Evolutionary conservation across 2,113 vertebrate species (phyloP), one percentile per base, ranked within the genome.

Genomic region (Catagonus wagneri): DNA sequence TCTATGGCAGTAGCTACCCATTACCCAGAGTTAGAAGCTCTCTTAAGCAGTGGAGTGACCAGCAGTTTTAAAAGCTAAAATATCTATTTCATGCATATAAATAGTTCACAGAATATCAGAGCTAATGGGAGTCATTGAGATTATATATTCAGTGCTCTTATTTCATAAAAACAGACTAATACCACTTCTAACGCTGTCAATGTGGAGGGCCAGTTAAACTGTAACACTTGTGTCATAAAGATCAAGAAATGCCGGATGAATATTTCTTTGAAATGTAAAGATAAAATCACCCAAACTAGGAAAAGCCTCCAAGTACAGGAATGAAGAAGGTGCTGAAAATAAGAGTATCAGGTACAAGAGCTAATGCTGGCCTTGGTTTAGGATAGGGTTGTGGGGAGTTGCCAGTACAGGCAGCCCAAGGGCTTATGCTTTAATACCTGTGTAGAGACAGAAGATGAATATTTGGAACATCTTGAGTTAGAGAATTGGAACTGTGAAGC

Each of bases 401-500:
- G 7, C n/a, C 50, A 34, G 17, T 27, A 19, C 36, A 83, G 72
- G 78, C 27, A 83, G 86, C 25, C 6, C 19, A 39, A 11, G 16
- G 25, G 22, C 10, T 81, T 85, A 44, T 68, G 76, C 13, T 85
- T 68, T 65, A 56, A 56, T 78, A 63, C 12, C 5, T 88, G 29
- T 50, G 4, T 2, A 83, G 74, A 95, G 32, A 61, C 25, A 75
- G 52, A 75, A 83, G 66, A 71, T 52, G 60, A 89, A 76, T 16
- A 66, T 65, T 54, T 89, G 66, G 68, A 29, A 75, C 32, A 86
- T 96, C 63, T 54, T 83, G 23, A 90, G 23, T n/a, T 36, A 88
- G 61, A 85, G 3, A 93, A 34, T 4, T 78, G 39, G 50, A 71
- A 86, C 25, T 60, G 60, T 78, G 68, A 84, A 72, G 56, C 3